Base-by-base conservation (phyloP, 2,888 invertebrate species). In the Agriopis leucophaearia region DNA sequence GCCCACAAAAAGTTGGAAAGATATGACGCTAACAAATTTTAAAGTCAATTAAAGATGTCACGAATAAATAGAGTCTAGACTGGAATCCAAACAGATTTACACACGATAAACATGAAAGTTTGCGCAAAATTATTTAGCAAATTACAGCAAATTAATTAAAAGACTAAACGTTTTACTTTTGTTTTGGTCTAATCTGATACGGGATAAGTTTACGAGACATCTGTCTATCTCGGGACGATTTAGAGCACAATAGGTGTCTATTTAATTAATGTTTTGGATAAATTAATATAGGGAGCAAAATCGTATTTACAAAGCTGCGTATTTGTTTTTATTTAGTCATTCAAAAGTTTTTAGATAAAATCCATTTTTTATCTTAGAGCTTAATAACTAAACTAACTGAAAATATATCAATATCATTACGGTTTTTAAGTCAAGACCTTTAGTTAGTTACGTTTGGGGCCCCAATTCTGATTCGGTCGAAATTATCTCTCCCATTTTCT, bases 1-100 rank as follows among this genome's bases (percentile, higher is more conserved):
- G 50, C 35, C 36, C 57, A 18, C 27, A 35, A 59, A 72, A 65
- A 68, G 64, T 69, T 67, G 9, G 40, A 13, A 58, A 64, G 48
- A 60, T 50, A 54, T 66, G 58, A 55, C 59, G 57, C 48, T 63
- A 63, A 72, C 72, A 54, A 67, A 75, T 76, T 78, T 54, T 57
- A 76, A 81, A 81, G 72, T 77, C 74, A 79, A 78, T 82, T 78
- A 76, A 66, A 76, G 78, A 75, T 71, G 74, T 66, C 58, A 40
- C 48, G 60, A 74, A 64, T 72, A 74, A 77, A 74, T 75, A 72
- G 69, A 73, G 75, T 72, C 74, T 77, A 79, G 76, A 76, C 69
- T 60, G 8, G 71, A 40, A 57, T 52, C 65, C 69, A 75, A 73
- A 72, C 69, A 76, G 73, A 75, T 75, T 77, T 73, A 44, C 60